Percentiles rank a stretch among this genome's conserved stretches.
These are phyloP conservation scores for Heptranchias perlo DNA, from an alignment of 2,113 vertebrate genomes.

Conservation along the genomic window DNA sequence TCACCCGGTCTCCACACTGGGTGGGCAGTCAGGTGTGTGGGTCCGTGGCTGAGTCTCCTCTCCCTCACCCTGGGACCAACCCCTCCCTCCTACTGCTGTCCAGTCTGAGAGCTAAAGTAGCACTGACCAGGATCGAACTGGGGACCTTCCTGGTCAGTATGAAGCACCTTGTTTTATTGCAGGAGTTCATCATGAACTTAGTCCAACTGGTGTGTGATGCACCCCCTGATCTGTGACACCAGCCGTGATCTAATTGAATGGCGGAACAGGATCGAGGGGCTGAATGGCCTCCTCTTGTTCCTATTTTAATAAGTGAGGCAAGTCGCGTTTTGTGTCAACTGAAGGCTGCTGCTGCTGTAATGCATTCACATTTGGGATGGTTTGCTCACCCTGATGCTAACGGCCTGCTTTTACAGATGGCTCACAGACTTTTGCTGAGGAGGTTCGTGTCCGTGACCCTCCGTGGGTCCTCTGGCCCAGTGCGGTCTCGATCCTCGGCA, in stretches of 20 bases:
- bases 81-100: not conserved
- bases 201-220: not conserved
- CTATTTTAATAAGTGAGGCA: not conserved
- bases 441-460: slow-evolving; percentile 57
- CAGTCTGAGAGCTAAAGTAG: not conserved
- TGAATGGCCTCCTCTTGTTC: not conserved
- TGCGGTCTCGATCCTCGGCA: slow-evolving; percentile 41
- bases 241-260: not conserved
- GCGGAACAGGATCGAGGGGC: not conserved
- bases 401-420: slow-evolving; percentile 68
- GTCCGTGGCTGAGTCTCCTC: not conserved
- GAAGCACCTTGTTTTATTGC: not conserved
- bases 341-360: not conserved
- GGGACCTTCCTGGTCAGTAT: not conserved
- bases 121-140: not conserved
- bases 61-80: no score
- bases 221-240: not conserved
- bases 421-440: slow-evolving; percentile 66
- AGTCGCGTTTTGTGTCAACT: not conserved
- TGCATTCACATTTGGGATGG: not conserved
- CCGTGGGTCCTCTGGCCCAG: slow-evolving; percentile 33
- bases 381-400: not conserved
- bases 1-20: not conserved
- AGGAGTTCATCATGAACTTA: not conserved
- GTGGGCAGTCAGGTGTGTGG: not conserved